These are phyloP conservation scores for Hydrophis major DNA, from an alignment of 2,797 vertebrate genomes.

Conservation along the genomic window DNA sequence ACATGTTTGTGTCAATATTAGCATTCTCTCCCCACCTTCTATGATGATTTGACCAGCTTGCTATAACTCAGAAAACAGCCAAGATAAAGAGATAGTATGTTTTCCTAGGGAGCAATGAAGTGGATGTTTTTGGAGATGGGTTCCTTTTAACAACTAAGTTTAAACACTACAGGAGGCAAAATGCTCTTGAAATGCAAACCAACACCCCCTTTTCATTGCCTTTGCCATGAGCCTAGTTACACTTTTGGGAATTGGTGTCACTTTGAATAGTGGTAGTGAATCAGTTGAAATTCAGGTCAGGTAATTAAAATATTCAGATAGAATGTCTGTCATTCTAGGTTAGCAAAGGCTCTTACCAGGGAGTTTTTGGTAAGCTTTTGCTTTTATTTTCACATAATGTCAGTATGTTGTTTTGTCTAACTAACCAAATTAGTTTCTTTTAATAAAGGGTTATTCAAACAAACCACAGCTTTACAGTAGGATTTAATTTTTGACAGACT, in stretches of 20 bases:
- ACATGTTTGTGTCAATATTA: slow-evolving; percentile 11
- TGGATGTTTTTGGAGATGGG: slow-evolving; percentile 10
- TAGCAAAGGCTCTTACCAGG: not conserved
- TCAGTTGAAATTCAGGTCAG: slow-evolving; percentile 25
- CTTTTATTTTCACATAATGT: not conserved
- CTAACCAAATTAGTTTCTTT: not conserved
- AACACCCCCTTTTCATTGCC: not conserved
- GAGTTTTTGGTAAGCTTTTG: not conserved
- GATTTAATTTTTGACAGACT: not conserved
- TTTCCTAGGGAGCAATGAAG: not conserved
- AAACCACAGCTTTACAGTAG: not conserved
- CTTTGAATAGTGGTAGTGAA: slow-evolving; percentile 5
- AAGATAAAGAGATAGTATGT: not conserved
- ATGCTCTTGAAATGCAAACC: slow-evolving; percentile 24
- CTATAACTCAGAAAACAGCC: not conserved
- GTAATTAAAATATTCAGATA: slow-evolving; percentile 9
- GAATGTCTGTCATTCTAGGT: not conserved
- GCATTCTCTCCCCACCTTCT: not conserved
- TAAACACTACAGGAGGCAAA: slow-evolving; percentile 21
- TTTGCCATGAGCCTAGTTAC: not conserved
- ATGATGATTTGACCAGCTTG: slow-evolving; percentile 3
- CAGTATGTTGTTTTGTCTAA: not conserved
- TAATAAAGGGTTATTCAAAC: not conserved
- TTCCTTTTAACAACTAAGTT: slow-evolving; percentile 35
- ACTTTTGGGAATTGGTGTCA: slow-evolving; percentile 22